Evolutionary conservation across 2,113 vertebrate genomes (phyloP).

Genomic region (Oreocharis arfaki): DNA sequence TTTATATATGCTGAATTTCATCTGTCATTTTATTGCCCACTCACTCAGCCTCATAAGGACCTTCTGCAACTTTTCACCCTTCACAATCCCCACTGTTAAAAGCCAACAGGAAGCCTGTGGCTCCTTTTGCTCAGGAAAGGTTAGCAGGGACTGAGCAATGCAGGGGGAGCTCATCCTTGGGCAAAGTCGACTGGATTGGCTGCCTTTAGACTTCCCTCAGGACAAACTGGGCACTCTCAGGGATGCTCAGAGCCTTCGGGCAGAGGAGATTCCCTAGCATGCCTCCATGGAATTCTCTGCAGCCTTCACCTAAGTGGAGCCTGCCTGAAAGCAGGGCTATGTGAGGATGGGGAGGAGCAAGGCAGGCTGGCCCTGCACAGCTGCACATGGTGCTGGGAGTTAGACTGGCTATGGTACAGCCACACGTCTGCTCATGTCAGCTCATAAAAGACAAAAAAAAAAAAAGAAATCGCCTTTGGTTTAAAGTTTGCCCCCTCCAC

Average conservation of each 20-base stretch:
- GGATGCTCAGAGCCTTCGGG: neutral
- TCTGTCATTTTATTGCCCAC: constrained; percentile 47
- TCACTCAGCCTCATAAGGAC: constrained; percentile 50
- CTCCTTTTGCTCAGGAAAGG: neutral
- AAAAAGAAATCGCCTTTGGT: constrained; percentile 43
- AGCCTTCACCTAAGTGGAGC: neutral
- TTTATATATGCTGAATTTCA: constrained; percentile 38
- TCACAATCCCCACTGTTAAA: constrained; percentile 39
- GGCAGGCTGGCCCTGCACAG: constrained; percentile 2
- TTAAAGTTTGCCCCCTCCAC: constrained; percentile 54
- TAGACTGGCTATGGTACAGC: constrained; percentile 51
- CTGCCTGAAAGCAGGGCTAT: neutral
- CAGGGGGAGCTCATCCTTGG: neutral
- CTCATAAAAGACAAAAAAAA: constrained; percentile 33
- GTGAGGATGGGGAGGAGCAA: neutral
- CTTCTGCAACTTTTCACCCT: constrained; percentile 50
- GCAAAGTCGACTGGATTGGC: neutral
- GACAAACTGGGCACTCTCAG: neutral
- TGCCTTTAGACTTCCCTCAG: neutral
- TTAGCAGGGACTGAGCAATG: neutral
- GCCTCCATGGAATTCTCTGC: accelerated
- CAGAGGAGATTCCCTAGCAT: neutral
- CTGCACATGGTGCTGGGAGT: constrained; percentile 14
- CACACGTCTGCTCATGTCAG: constrained; percentile 59
- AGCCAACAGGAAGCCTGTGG: constrained; percentile 11